Conservation (phyloP, 2,797 vertebrate genomes). For the Podarcis lilfordi region DNA sequence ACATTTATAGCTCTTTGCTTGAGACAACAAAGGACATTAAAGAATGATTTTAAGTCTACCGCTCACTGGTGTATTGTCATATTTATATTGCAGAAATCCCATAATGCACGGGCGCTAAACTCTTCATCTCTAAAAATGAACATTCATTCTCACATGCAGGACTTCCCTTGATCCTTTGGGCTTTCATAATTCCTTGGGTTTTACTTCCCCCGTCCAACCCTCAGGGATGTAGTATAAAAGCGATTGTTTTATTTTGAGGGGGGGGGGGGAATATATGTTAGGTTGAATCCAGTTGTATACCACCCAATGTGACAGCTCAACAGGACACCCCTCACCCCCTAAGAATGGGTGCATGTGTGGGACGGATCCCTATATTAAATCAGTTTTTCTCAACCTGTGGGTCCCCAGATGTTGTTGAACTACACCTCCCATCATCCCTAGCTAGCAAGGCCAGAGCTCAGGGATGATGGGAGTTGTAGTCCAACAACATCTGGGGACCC, state of each 20-base stretch:
- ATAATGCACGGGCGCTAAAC: conserved; percentile 47
- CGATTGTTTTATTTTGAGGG: neutral
- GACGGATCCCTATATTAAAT: neutral
- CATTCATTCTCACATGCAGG: neutral
- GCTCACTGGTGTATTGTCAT: conserved; percentile 34
- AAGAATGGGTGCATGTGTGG: no score
- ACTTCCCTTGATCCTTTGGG: neutral
- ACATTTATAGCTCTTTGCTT: conserved; percentile 62
- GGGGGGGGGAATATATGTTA: neutral
- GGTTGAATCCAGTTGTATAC: neutral
- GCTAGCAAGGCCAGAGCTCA: no score
- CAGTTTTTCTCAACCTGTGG: no score
- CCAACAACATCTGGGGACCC: no score
- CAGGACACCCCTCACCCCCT: no score
- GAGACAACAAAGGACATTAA: conserved; percentile 59
- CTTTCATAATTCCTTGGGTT: neutral
- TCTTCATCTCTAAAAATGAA: neutral
- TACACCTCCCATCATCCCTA: no score
- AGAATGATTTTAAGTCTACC: conserved; percentile 42
- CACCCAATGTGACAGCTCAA: neutral
- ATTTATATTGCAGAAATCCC: conserved; percentile 60
- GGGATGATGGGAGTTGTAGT: no score
- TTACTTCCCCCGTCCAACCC: neutral
- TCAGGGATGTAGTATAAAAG: neutral
- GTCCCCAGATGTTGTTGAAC: no score